Base-by-base conservation (phyloP, 2,113 vertebrate genomes). In the Bettongia penicillata region DNA sequence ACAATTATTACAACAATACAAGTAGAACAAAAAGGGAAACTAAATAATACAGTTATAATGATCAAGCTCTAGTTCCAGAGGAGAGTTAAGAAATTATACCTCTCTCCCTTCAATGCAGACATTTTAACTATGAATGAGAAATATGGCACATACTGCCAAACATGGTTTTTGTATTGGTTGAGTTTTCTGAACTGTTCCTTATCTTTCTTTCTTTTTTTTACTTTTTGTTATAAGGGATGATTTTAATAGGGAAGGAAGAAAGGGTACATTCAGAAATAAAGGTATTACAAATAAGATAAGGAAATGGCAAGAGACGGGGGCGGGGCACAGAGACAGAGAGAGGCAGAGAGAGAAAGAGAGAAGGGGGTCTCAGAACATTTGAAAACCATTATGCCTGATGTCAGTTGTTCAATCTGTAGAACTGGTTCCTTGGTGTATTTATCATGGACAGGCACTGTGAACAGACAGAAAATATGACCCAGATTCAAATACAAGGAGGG, bases 261-360 rank as follows among this genome's bases (percentile, higher is more conserved):
- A 31, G 3, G 14, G 3, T 68, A 68, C 12, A 68, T 68, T 68
- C 31, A 68, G 61, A 37, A 68, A 68, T 68, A 14, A 68, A 68
- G 61, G 12, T 37, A 3, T 68, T 14, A 68, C 31, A 68, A 37
- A 14, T 68, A 37, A 68, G 43, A 11, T 8, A 50, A 26, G 50
- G 31, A 53, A 2, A 9, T 24, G 26, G 25, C 4, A n/a, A 52
- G 55, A 11, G 8, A 28, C 0, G 10, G 26, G 0, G 49, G n/a
- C n/a, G n/a, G n/a, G n/a, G n/a, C n/a, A n/a, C n/a, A 93, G 49
- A n/a, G 31, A 6, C 8, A 94, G 3, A 53, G 57, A 89, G n/a
- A 24, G 22, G 8, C 28, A 43, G 77, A 93, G 77, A 52, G 47
- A 91, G 51, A 91, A 61, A 53, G 52, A 3, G 16, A 16, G 57